These are phyloP conservation scores for Corbicula japonica DNA, from an alignment of 2,888 invertebrate species.

Conservation along the genomic window DNA sequence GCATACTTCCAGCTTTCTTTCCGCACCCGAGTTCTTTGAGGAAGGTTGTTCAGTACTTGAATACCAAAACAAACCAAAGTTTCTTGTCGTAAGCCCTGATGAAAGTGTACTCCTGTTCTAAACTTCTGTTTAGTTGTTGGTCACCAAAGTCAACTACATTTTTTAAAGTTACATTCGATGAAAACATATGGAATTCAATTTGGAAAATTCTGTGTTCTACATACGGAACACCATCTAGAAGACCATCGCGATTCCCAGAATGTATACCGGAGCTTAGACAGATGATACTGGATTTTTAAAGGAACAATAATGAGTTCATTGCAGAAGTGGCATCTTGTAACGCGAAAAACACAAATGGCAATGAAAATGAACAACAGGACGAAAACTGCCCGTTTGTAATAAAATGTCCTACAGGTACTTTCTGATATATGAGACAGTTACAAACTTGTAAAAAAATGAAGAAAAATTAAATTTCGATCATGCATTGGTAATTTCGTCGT, in stretches of 20 bases:
- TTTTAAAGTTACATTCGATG: constrained; percentile 7
- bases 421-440: not conserved
- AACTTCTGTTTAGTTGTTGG: constrained; percentile 25
- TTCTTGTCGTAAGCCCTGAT: constrained; percentile 29
- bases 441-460: too few species aligned
- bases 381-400: too few species aligned
- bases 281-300: too few species aligned
- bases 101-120: constrained; percentile 5
- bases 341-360: not conserved
- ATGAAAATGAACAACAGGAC: not conserved
- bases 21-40: too few species aligned
- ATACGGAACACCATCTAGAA: not conserved
- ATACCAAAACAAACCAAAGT: not conserved
- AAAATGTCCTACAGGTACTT: not conserved
- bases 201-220: not conserved
- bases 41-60: constrained; percentile 10
- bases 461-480: too few species aligned
- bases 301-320: not conserved
- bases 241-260: constrained; percentile 1
- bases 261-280: too few species aligned
- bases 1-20: too few species aligned
- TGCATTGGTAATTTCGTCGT: too few species aligned
- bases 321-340: constrained; percentile 7
- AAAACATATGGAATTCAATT: not conserved
- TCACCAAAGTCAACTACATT: constrained; percentile 16